Evolutionary conservation across 2,888 invertebrate species (phyloP).

Genomic region (Cephus pulcher): DNA sequence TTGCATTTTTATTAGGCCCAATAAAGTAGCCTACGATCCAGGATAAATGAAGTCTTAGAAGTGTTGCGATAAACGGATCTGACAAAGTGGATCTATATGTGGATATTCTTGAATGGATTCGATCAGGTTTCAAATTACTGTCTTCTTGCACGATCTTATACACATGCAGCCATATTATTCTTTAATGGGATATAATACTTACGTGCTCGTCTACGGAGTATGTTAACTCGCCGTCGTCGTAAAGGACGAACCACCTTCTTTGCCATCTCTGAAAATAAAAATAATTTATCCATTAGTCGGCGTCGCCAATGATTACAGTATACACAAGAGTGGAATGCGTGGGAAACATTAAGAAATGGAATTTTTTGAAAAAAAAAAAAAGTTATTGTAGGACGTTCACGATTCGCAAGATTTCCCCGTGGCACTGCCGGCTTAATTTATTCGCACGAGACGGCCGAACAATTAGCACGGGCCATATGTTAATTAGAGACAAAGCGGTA

Average conservation of each 20-base stretch:
- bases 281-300: conserved; percentile 6
- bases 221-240: conserved; percentile 97
- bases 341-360: too few species aligned
- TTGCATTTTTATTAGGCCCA: too few species aligned
- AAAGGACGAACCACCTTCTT: conserved; percentile 96
- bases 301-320: too few species aligned
- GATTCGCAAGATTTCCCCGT: too few species aligned
- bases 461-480: conserved; percentile 44
- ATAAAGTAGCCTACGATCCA: neutral
- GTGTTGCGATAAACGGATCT: conserved; percentile 46
- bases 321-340: too few species aligned
- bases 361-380: too few species aligned
- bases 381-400: too few species aligned
- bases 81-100: conserved; percentile 37
- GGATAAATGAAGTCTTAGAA: conserved; percentile 38
- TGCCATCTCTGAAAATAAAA: conserved; percentile 94
- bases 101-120: conserved; percentile 27
- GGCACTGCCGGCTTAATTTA: neutral
- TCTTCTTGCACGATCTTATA: too few species aligned
- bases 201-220: conserved; percentile 98
- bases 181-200: conserved; percentile 68
- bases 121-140: neutral
- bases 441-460: conserved; percentile 25
- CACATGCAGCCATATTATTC: too few species aligned
- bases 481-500: conserved; percentile 45